Base-by-base conservation (phyloP, 2,113 vertebrate species). In the Hemichromis elongatus region DNA sequence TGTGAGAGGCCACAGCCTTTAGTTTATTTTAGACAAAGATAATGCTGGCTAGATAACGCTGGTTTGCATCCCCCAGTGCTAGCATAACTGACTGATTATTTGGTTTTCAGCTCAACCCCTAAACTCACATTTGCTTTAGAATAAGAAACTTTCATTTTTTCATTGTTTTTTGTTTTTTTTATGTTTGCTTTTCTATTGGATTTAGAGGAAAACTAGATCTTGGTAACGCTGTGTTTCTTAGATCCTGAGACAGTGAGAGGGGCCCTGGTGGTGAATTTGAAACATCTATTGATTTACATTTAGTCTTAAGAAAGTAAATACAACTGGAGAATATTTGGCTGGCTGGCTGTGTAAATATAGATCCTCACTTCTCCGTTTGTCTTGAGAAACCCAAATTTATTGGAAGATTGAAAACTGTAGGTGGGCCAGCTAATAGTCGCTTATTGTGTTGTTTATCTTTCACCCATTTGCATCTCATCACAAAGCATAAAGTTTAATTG, bases 101-200 rank as follows among this genome's bases (percentile, higher is more conserved):
- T 83, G 33, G 19, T 81, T 82, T 93, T 90, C 85, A 88, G 83
- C 30, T 84, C 68, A 87, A 92, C 66, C 84, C 68, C 86, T 91
- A 86, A 79, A 37, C 26, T 56, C 18, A 24, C 83, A 88, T 94
- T 92, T 90, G 61, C 86, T 90, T 94, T 77, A 90, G 77, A 91
- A 93, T 88, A 81, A 14, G 30, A 40, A 57, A 78, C n/a, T 61
- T 21, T 56, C n/a, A 52, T 68, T 82, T 82, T 59, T 47, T 78
- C 80, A 63, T 33, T 37, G 2, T 66, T 1, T 75, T 86, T 57
- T n/a, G n/a, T n/a, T n/a, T n/a, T 55, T 70, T 18, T 30, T 2
- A 11, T 28, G 2, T 33, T 52, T 18, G n/a, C n/a, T 78, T 7
- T 18, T 70, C 28, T 6, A 0, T 47, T 79, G 19, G 16, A 61